These are phyloP conservation scores for Micropoecilia bifurca DNA, from an alignment of 2,797 vertebrate genomes.

Conservation along the genomic window DNA sequence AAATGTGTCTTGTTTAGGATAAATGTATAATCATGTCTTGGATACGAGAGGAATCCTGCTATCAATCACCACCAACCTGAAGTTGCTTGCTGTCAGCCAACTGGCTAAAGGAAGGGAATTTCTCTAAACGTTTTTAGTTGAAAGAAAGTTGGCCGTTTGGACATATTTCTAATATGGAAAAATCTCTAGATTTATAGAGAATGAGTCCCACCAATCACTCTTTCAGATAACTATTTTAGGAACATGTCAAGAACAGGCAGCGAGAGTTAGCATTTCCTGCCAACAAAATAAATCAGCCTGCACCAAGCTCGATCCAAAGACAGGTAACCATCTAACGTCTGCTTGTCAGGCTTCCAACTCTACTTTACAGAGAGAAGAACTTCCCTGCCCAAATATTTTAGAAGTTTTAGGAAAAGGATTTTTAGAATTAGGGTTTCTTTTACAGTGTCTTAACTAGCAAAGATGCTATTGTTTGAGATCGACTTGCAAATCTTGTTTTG, in stretches of 20 bases:
- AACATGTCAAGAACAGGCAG: background rate
- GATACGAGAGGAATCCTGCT: background rate
- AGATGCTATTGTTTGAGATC: background rate
- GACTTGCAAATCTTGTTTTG: background rate
- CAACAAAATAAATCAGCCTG: background rate
- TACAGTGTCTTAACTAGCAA: background rate
- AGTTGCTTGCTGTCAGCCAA: background rate
- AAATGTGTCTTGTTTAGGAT: background rate
- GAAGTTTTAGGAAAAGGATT: background rate
- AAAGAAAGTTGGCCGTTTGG: background rate
- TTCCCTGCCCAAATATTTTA: background rate
- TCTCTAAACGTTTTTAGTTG: background rate
- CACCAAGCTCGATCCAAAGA: background rate
- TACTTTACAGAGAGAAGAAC: background rate
- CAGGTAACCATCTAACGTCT: background rate
- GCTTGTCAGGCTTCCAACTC: background rate
- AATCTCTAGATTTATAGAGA: background rate
- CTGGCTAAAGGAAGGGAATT: background rate
- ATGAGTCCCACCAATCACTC: background rate
- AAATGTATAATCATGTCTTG: background rate
- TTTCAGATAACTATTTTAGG: background rate
- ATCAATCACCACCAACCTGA: background rate
- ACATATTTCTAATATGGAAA: background rate
- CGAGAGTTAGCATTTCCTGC: background rate
- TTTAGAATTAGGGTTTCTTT: background rate